Percentiles rank a stretch among this genome's conserved stretches.
phyloP scores from a whole-genome alignment of 1,140 invertebrate genomes.

The Drosophila lini region DNA sequence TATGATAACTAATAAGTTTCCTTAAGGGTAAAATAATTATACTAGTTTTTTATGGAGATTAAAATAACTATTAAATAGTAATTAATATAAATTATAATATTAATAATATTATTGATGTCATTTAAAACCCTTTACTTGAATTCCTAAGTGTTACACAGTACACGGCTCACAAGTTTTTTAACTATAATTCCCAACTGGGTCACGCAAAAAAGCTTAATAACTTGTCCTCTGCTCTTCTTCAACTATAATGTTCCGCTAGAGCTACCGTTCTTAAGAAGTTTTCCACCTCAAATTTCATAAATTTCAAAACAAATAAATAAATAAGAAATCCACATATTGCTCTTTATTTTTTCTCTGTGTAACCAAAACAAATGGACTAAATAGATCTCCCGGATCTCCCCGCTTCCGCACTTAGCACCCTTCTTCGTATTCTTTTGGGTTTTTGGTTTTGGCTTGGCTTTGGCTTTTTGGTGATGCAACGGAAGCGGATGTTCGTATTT shows the following conservation, averaged over 20 bases:
- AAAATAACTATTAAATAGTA: neutral
- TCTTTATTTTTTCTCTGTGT: neutral
- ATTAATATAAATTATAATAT: too few species aligned
- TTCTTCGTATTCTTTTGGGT: neutral
- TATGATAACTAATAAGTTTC: neutral
- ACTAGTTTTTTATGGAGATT: neutral
- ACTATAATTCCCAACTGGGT: neutral
- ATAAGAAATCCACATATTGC: neutral
- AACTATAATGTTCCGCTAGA: too few species aligned
- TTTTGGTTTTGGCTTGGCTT: slow-evolving; percentile 36
- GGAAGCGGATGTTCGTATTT: slow-evolving; percentile 83
- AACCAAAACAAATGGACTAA: slow-evolving; percentile 59
- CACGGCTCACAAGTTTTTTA: neutral
- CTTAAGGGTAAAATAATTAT: neutral
- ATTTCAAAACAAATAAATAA: neutral
- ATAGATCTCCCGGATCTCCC: slow-evolving; percentile 42
- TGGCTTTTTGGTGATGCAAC: slow-evolving; percentile 70
- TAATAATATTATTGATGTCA: neutral
- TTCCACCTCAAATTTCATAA: neutral
- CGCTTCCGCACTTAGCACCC: neutral
- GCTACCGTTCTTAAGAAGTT: too few species aligned
- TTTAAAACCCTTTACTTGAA: neutral
- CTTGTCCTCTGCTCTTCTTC: too few species aligned
- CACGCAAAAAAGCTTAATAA: too few species aligned
- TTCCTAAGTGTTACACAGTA: too few species aligned